Base-by-base conservation (phyloP, 2,888 invertebrate species). In the Hecatera dysodea region DNA sequence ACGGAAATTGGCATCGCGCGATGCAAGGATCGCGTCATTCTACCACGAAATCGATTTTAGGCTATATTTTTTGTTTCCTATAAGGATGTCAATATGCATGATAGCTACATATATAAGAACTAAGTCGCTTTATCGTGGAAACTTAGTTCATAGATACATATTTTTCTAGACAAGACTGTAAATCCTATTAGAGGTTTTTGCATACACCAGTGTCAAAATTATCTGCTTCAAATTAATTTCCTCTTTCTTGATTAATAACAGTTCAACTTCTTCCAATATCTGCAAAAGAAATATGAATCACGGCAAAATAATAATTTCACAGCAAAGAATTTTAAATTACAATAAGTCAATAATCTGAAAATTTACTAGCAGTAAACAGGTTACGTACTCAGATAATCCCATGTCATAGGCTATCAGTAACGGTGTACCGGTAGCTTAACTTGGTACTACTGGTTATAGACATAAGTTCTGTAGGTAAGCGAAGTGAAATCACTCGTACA, bases 1-100 rank as follows among this genome's bases (percentile, higher is more conserved):
- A 75, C 82, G 84, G 82, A 82, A 78, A 78, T 84, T 59, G 67
- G 27, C 42, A 15, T 72, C 65, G 75, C 33, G 81, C 64, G 78
- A 72, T 77, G 56, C 68, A 69, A 65, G 27, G n/a, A 53, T 67
- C 53, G 50, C 69, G 74, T 83, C 71, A 72, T 75, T 69, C 50
- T 82, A 78, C 69, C 44, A 39, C 42, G 67, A 74, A 82, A 63
- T 61, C 46, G 52, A 63, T 65, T 67, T 69, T 19, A 78, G 61
- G 69, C 61, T 62, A 29, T 69, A 61, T 64, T 22, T 50, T 36
- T 39, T 53, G 6, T 64, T 66, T 62, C 8, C 24, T 22, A 11
- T 7, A 62, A 39, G 48, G 59, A 73, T 79, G 29, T 29, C 29
- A 36, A 8, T 44, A 46, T 71, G 71, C 57, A 42, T 39, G 15